Percentiles rank a stretch among this genome's conserved stretches.
phyloP scores from a whole-genome alignment of 2,113 vertebrate genomes.

The Stomatorhinus ivindoensis region DNA sequence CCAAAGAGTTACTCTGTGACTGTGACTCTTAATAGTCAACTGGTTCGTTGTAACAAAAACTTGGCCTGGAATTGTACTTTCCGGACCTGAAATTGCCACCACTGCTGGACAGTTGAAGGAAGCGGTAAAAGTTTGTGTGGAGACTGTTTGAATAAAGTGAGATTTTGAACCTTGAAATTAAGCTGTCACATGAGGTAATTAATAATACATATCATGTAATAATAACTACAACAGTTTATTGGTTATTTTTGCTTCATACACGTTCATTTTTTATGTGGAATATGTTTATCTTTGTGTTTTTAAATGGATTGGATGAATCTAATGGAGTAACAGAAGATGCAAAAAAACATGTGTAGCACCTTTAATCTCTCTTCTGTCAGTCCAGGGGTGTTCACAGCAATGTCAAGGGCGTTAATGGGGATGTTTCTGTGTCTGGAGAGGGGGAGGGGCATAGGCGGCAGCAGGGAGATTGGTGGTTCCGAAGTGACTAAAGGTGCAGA shows the following conservation, averaged over 20 bases:
- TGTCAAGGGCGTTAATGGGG: conserved; percentile 23
- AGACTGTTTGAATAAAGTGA: conserved; percentile 39
- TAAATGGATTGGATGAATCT: background rate
- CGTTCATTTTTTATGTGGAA: conserved; percentile 25
- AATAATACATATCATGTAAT: conserved; percentile 41
- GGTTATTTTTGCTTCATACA: conserved; percentile 39
- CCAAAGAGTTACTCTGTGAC: no score
- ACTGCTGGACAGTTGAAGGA: conserved; percentile 48
- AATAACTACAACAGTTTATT: conserved; percentile 50
- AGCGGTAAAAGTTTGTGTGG: conserved; percentile 54
- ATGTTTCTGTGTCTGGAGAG: conserved; percentile 27
- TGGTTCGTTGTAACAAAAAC: no score
- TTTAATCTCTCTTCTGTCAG: conserved; percentile 39
- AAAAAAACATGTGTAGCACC: conserved; percentile 31
- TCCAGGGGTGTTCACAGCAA: conserved; percentile 31
- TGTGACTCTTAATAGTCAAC: no score
- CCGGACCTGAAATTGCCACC: no score
- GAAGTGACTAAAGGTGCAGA: conserved; percentile 37
- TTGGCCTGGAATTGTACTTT: no score
- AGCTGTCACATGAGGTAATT: conserved; percentile 35
- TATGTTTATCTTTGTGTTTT: conserved; percentile 18
- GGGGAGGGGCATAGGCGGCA: background rate
- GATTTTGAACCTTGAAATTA: conserved; percentile 40
- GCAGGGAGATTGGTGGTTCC: conserved; percentile 29
- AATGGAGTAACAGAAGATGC: conserved; percentile 7